Conservation (phyloP, 2,797 vertebrate genomes). For the Molossus molossus region DNA sequence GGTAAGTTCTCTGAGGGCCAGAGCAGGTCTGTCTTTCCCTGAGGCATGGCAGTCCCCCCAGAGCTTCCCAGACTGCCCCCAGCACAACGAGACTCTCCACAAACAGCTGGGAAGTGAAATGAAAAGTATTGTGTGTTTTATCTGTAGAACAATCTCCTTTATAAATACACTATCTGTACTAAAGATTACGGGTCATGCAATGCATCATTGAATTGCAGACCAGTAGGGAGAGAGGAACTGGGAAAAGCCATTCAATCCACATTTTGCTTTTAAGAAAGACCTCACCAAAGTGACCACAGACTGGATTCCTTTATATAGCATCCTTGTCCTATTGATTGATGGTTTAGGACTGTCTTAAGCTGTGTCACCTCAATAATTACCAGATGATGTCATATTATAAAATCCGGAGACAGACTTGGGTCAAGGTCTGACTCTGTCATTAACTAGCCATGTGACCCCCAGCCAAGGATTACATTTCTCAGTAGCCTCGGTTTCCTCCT, state of each 20-base stretch:
- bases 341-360: slow-evolving; percentile 48
- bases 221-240: not conserved
- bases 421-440: slow-evolving; percentile 63
- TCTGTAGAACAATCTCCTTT: not conserved
- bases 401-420: slow-evolving; percentile 28
- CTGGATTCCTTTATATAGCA: not conserved
- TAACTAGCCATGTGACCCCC: slow-evolving; percentile 29
- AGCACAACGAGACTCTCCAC: rapidly evolving
- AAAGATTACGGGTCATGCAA: not conserved
- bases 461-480: not conserved
- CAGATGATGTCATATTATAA: slow-evolving; percentile 64
- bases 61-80: too few species aligned
- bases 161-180: not conserved
- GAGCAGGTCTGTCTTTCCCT: too few species aligned
- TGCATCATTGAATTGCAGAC: not conserved
- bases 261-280: slow-evolving; percentile 52
- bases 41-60: rapidly evolving
- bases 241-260: not conserved
- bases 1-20: not conserved
- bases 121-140: not conserved
- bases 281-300: slow-evolving; percentile 9
- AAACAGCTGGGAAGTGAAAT: not conserved
- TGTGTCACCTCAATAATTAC: slow-evolving; percentile 56
- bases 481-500: slow-evolving; percentile 14
- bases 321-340: slow-evolving; percentile 31